These are phyloP conservation scores for Sclerurus mexicanus DNA, from an alignment of 2,113 vertebrate genomes.

Conservation along the genomic window DNA sequence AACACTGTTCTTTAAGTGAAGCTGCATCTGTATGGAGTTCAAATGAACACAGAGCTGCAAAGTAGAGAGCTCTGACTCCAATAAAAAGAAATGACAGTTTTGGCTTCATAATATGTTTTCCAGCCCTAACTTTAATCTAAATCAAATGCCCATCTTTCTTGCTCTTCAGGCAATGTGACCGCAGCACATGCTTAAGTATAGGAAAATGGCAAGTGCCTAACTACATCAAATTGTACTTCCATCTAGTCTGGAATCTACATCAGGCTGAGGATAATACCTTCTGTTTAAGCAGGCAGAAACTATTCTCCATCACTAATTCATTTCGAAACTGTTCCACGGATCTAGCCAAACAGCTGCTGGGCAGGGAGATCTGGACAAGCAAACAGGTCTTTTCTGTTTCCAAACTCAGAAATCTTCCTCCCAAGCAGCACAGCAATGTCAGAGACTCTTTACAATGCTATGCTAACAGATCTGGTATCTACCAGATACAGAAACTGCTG, in stretches of 20 bases:
- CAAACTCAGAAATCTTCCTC: neutral
- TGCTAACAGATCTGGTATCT: neutral
- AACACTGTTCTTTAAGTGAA: neutral
- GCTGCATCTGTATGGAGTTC: conserved; percentile 3
- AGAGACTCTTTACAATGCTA: neutral
- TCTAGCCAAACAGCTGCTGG: conserved; percentile 48
- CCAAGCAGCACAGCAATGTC: neutral
- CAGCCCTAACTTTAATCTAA: conserved; percentile 52
- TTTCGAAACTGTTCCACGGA: neutral
- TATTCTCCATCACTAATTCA: conserved; percentile 39
- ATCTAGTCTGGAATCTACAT: conserved; percentile 51
- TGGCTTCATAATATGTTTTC: conserved; percentile 43
- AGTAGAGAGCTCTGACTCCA: conserved; percentile 31
- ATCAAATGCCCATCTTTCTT: conserved; percentile 53
- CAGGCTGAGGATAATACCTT: conserved; percentile 34
- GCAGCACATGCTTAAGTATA: conserved; percentile 19
- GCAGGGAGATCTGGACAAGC: neutral
- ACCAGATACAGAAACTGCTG: neutral
- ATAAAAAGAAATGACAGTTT: conserved; percentile 29
- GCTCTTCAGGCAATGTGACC: conserved; percentile 7
- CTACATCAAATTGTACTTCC: conserved; percentile 36
- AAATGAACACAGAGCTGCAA: conserved; percentile 14
- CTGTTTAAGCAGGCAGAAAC: conserved; percentile 47
- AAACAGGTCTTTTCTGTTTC: conserved; percentile 13
- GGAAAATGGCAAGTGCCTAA: conserved; percentile 50